Percentiles rank a stretch among this genome's conserved stretches.
These are phyloP conservation scores for Ormyrus thymus DNA, from an alignment of 2,888 invertebrate species.

Conservation along the genomic window DNA sequence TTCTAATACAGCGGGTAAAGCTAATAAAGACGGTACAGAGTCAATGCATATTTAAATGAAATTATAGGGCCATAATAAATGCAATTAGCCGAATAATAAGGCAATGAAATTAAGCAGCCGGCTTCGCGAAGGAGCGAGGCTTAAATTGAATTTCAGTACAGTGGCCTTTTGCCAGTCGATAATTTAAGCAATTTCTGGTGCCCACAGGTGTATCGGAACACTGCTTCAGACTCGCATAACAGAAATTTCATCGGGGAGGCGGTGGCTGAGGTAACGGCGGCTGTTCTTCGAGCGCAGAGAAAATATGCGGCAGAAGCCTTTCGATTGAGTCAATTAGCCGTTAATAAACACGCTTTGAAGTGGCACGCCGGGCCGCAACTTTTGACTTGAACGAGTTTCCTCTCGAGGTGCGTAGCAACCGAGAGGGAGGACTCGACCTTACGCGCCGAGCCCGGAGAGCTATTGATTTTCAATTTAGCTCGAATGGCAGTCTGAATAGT, in stretches of 20 bases:
- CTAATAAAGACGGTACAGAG: no score
- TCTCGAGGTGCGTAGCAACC: constrained; percentile 33
- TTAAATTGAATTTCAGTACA: constrained; percentile 5
- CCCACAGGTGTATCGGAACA: not conserved
- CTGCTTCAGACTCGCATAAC: not conserved
- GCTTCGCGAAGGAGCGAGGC: not conserved
- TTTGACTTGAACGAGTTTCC: constrained; percentile 43
- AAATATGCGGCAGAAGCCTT: constrained; percentile 23
- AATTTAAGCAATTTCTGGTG: constrained; percentile 1
- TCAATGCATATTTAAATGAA: no score
- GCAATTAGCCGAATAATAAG: constrained; percentile 7
- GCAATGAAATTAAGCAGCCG: constrained; percentile 18
- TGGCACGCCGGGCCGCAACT: constrained; percentile 31
- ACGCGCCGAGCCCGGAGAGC: not conserved
- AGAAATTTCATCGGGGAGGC: constrained; percentile 32
- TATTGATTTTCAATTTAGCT: constrained; percentile 55
- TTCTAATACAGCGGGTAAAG: no score
- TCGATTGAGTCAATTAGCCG: constrained; percentile 52
- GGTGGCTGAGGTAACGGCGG: not conserved
- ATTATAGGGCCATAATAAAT: not conserved
- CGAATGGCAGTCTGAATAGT: constrained; percentile 37
- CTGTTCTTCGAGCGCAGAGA: constrained; percentile 23
- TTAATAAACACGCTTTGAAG: constrained; percentile 54
- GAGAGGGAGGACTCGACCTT: constrained; percentile 21
- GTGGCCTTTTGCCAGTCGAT: not conserved